phyloP scores from a whole-genome alignment of 1,140 invertebrate species.

The Riptortus pedestris region DNA sequence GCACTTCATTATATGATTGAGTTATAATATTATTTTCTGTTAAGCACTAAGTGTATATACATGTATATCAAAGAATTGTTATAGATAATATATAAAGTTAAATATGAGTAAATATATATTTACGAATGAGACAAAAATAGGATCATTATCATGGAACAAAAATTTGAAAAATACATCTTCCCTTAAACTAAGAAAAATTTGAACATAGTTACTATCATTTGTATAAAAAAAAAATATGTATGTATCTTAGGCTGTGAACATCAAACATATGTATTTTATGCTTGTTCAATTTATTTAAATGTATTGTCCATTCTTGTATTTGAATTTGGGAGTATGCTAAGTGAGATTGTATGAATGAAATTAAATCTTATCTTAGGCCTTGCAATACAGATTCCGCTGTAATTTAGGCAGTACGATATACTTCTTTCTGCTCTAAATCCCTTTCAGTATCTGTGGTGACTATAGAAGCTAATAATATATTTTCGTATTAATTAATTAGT shows the following conservation, averaged over 20 bases:
- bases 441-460: background rate
- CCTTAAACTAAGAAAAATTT: background rate
- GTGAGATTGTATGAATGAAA: no score
- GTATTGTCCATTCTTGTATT: no score
- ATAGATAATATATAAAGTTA: no score
- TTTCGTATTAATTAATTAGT: background rate
- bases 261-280: background rate
- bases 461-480: background rate
- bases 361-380: background rate
- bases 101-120: no score
- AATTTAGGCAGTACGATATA: background rate
- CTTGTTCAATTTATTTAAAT: background rate
- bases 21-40: no score
- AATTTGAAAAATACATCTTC: background rate
- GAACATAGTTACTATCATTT: background rate
- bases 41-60: no score
- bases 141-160: no score
- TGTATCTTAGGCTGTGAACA: conserved; percentile 15
- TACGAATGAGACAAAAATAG: no score
- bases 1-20: no score
- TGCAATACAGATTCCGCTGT: background rate
- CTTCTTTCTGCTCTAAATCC: background rate
- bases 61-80: no score
- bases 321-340: no score
- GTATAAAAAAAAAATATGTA: background rate